Base-by-base conservation (phyloP, 1,140 invertebrate genomes). In the Polypedilum vanderplanki region DNA sequence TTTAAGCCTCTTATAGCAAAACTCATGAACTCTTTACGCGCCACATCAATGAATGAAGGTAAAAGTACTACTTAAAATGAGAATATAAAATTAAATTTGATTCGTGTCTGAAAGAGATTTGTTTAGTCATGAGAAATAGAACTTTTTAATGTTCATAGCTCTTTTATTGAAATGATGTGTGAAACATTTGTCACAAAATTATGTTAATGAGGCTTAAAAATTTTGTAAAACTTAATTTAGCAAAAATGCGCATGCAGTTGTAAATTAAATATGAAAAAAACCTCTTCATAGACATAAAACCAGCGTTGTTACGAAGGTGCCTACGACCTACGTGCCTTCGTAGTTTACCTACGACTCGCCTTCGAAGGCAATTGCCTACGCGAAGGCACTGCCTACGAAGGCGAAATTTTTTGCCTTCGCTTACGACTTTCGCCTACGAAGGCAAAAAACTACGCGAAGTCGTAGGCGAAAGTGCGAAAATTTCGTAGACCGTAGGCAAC, bases 21-120 rank as follows among this genome's bases (percentile, higher is more conserved):
- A n/a, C 46, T 57, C 46, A 57, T 57, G 46, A 57, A 57, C 46
- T 57, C 46, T 57, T 57, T n/a, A 57, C 46, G n/a, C 46, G n/a
- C 46, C 46, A 57, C 10, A 57, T 57, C 46, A 57, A 57, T n/a
- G 24, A 33, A 33, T 3, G 24, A 33, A 33, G 46, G 8, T 15
- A 57, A 57, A 3, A 57, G 46, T 15, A 57, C 24, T 33, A n/a
- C 24, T 33, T 33, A 57, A 57, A 57, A 57, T 57, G 46, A n/a
- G 4, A n/a, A 15, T 57, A n/a, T n/a, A 4, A 57, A 57, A 57
- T 57, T 57, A 15, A 12, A 57, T 57, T 57, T 57, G 46, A 57
- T 12, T 57, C 46, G n/a, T 57, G 46, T 57, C 46, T 57, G 1
- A 57, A n/a, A 15, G 46, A 33, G 46, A 57, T 57, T 57, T 57